Base-by-base conservation (phyloP, 2,113 vertebrate species). In the Toxotes jaculatrix region DNA sequence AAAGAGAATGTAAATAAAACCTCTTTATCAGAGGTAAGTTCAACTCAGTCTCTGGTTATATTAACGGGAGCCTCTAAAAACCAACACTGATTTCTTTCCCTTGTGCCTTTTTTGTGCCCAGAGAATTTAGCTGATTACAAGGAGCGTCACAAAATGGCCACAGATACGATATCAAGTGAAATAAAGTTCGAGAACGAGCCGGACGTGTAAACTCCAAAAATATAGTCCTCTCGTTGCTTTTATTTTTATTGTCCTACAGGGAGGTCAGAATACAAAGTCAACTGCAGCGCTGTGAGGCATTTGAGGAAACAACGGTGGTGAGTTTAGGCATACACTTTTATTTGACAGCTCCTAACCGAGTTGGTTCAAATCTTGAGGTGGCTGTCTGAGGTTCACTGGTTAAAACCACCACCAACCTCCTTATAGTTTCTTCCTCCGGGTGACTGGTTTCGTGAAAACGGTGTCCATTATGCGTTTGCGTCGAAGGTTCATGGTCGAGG, bases 401-500 rank as follows among this genome's bases (percentile, higher is more conserved):
- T 57, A 59, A 63, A 83, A 45, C 53, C 36, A 12, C 64, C 14
- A 56, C 43, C 16, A 2, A 56, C 74, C 66, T 69, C 70, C 57
- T 94, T 69, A 98, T 62, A 98, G 93, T 91, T 96, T 97, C 94
- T 96, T 99, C 90, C 97, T 95, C 83, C 96, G 95, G 3, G 97
- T 95, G 87, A 97, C 93, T 11, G 97, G 97, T 84, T 97, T 98
- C 83, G 96, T 95, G 78, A 96, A 97, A 88, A 95, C 95, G n/a
- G 94, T 83, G 14, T 95, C 95, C 76, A 94, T 91, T 45, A 96
- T 92, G 79, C 94, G 96, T 84, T 93, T 96, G 80, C 93, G 96
- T 27, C 95, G 92, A 7, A 94, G 83, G 87, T 90, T 92, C 85
- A 91, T 94, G 85, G 88, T 93, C 11, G 93, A 93, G 51, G 93